phyloP scores from a whole-genome alignment of 2,113 vertebrate species.

The Macrotus californicus region DNA sequence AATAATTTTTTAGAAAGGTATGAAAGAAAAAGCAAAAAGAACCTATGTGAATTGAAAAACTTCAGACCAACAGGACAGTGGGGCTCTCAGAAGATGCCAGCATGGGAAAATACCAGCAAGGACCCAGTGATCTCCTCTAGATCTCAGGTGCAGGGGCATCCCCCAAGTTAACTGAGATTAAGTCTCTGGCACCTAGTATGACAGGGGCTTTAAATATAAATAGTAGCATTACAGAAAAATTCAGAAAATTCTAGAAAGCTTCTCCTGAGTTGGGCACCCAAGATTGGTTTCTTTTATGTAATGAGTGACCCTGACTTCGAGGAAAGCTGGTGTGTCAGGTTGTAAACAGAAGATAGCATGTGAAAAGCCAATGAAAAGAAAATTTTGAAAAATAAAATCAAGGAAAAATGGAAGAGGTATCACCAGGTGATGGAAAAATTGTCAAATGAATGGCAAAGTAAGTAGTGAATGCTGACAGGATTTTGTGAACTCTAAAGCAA shows the following conservation, averaged over 20 bases:
- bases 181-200: neutral
- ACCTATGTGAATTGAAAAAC: neutral
- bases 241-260: neutral
- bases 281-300: neutral
- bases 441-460: neutral
- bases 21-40: neutral
- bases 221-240: neutral
- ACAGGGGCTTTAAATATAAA: neutral
- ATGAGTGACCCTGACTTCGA: neutral
- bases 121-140: neutral
- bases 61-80: neutral
- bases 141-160: neutral
- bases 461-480: neutral
- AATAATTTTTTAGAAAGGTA: neutral
- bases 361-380: neutral
- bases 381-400: neutral
- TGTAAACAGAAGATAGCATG: neutral
- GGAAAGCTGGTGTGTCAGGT: neutral
- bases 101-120: neutral
- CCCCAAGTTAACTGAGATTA: neutral
- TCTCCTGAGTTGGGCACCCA: neutral
- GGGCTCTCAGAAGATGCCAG: neutral
- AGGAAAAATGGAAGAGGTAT: neutral
- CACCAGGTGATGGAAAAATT: neutral
- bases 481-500: neutral